Conservation (phyloP, 2,888 invertebrate species). For the Zygogramma bicolorata region DNA sequence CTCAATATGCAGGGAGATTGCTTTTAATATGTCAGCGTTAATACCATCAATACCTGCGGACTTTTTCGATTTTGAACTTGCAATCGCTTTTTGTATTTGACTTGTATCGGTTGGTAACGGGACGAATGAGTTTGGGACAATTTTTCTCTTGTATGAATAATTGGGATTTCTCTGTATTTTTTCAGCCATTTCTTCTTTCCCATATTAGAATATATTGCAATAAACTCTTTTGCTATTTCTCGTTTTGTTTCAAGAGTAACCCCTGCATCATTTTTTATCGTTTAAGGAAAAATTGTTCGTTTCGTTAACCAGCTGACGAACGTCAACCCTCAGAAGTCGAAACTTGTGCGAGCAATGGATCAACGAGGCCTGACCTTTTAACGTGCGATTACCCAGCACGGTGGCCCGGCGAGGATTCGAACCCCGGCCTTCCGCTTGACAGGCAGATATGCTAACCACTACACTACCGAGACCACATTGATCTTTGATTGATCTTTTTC, state of each 20-base stretch:
- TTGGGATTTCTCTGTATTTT: neutral
- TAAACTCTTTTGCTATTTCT: neutral
- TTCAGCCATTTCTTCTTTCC: conserved; percentile 1
- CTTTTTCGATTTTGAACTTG: neutral
- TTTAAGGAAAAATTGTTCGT: too few species aligned
- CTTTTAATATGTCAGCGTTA: neutral
- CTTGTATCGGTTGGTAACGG: neutral
- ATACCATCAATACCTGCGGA: neutral
- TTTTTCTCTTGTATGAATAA: neutral
- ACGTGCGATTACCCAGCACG: too few species aligned
- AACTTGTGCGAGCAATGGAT: too few species aligned
- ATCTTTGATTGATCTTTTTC: too few species aligned
- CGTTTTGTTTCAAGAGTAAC: neutral
- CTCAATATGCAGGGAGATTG: neutral
- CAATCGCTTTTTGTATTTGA: neutral
- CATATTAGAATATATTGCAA: neutral
- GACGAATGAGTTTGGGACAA: neutral
- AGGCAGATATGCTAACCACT: too few species aligned
- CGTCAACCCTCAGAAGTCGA: too few species aligned
- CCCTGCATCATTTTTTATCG: conserved; percentile 8
- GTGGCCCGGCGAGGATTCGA: too few species aligned
- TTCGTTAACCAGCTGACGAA: too few species aligned
- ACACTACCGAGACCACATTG: too few species aligned
- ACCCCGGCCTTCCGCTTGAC: too few species aligned
- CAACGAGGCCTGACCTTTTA: too few species aligned